Evolutionary conservation across 2,797 vertebrate genomes (phyloP), one percentile per base, ranked within the genome.

Genomic region (Crenichthys baileyi): DNA sequence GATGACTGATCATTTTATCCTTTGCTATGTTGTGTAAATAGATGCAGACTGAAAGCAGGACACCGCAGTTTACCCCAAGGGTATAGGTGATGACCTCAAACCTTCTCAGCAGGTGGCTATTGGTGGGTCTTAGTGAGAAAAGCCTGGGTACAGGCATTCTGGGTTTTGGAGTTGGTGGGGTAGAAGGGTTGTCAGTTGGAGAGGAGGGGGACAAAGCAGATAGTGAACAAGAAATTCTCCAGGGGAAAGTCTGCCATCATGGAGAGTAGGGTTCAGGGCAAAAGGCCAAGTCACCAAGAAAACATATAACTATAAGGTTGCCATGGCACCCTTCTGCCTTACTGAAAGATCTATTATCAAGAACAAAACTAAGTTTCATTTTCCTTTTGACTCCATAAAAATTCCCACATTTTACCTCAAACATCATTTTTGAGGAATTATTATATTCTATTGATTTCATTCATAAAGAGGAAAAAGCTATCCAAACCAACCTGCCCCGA

Each of bases 41-140:
- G 15, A 72, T 67, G 70, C 26, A 26, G 72, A 70, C 83, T 82
- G 73, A 79, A 84, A 79, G 79, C 79, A 81, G 77, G 83, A 68
- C 73, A 77, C 31, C 68, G 46, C 63, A 81, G 79, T 84, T 81
- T 79, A 76, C 74, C 85, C 82, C 72, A 83, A 84, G 78, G 78
- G 72, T 36, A 44, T 56, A 79, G 77, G 82, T 51, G 61, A 53
- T 81, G 92, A 91, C 94, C 94, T 93, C 81, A 93, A 56, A 93
- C 90, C 93, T 81, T 89, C 94, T 82, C 87, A 70, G 94, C 95
- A 96, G 96, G 95, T 95, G 91, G 94, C 79, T 22, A 2, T 77
- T 91, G 79, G 87, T 58, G 73, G 79, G 77, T 91, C 92, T 91
- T 91, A 90, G 87, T 81, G 88, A 87, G 80, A 89, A 86, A 83